These are phyloP conservation scores for Tolypeutes matacus DNA, from an alignment of 2,797 vertebrate species.

Conservation along the genomic window DNA sequence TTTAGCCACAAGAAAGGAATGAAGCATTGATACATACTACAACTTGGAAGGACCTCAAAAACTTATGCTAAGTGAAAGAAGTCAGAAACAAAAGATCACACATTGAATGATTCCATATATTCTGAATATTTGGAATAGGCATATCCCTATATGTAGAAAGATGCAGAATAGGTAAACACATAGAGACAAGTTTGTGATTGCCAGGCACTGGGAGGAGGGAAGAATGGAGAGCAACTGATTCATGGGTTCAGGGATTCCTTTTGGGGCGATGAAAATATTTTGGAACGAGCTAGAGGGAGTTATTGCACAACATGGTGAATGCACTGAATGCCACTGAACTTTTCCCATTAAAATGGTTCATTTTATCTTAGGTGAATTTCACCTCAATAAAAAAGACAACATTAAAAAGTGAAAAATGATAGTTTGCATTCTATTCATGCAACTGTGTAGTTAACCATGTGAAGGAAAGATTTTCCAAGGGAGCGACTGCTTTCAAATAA, in stretches of 20 bases:
- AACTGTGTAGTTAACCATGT: not conserved
- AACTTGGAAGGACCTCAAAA: not conserved
- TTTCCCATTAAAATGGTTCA: not conserved
- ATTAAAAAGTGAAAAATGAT: not conserved
- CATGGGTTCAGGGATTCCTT: not conserved
- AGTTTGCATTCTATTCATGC: not conserved
- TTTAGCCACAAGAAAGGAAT: too few relatives aligned
- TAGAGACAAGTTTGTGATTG: not conserved
- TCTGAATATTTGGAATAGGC: too few relatives aligned
- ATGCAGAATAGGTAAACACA: not conserved
- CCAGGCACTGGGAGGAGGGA: not conserved
- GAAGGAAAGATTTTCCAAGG: not conserved
- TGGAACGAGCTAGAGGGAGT: not conserved
- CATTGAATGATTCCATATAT: not conserved
- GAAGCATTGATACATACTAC: not conserved
- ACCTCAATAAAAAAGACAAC: not conserved
- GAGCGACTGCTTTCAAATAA: not conserved
- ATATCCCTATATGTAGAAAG: too few relatives aligned
- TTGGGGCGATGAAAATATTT: not conserved
- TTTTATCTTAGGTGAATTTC: not conserved
- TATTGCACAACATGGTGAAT: not conserved
- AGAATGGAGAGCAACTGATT: not conserved
- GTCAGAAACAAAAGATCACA: not conserved
- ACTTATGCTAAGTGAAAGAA: not conserved
- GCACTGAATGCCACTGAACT: not conserved